Percentiles rank a stretch among this genome's conserved stretches.
phyloP scores from a whole-genome alignment of 2,888 invertebrate genomes.

The Leptopterna dolabrata region DNA sequence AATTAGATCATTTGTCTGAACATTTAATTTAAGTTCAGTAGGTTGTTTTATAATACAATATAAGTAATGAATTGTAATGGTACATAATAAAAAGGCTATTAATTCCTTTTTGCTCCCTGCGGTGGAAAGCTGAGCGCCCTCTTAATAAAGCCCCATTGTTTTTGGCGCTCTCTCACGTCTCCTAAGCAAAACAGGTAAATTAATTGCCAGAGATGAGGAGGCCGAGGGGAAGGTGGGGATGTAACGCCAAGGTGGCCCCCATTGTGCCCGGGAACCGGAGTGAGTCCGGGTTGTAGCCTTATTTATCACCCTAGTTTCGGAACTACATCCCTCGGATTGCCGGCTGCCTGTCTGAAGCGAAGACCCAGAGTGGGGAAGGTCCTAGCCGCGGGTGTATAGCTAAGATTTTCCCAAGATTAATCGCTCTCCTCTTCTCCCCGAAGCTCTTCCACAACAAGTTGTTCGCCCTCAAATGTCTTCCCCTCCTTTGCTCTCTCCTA shows the following conservation, averaged over 20 bases:
- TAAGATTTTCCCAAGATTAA: slow-evolving; percentile 50
- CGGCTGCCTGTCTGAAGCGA: slow-evolving; percentile 33
- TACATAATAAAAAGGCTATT: background rate
- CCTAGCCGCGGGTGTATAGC: background rate
- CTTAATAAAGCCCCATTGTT: slow-evolving; percentile 2
- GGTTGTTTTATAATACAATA: too few species aligned
- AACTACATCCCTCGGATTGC: slow-evolving; percentile 48
- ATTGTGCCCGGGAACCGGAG: slow-evolving; percentile 5
- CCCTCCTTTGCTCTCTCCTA: background rate
- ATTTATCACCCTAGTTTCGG: slow-evolving; percentile 49
- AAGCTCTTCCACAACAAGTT: slow-evolving; percentile 10
- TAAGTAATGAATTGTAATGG: background rate
- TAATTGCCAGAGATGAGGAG: slow-evolving; percentile 1
- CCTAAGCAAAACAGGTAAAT: slow-evolving; percentile 36
- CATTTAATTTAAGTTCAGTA: too few species aligned
- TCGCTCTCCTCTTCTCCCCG: slow-evolving; percentile 17
- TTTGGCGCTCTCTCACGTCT: slow-evolving; percentile 17
- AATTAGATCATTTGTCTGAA: too few species aligned
- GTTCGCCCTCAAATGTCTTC: background rate
- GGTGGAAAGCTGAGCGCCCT: background rate
- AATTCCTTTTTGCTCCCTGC: background rate
- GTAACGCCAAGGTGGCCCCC: slow-evolving; percentile 29
- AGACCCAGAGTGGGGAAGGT: background rate
- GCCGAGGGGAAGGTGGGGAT: background rate
- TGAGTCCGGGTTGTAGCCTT: slow-evolving; percentile 35